Percentiles rank a stretch among this genome's conserved stretches.
These are phyloP conservation scores for Drosophila ercepeae DNA, from an alignment of 1,140 invertebrate genomes.

Conservation along the genomic window DNA sequence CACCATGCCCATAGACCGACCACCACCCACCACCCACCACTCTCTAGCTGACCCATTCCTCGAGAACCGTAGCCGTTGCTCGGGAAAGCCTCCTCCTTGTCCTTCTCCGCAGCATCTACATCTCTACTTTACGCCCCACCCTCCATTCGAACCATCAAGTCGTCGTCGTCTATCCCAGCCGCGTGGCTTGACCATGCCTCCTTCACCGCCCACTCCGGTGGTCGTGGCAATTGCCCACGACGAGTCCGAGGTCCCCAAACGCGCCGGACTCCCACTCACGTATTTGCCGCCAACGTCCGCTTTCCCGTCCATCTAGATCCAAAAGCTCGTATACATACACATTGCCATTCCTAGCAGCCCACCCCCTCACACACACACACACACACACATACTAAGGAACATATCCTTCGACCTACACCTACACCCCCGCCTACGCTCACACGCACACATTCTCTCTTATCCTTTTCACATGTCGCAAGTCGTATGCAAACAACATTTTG, in stretches of 20 bases:
- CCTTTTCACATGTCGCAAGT: slow-evolving; percentile 83
- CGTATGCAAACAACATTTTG: slow-evolving; percentile 84
- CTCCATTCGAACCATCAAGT: slow-evolving; percentile 69
- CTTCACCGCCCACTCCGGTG: slow-evolving; percentile 42
- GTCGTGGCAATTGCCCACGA: slow-evolving; percentile 78
- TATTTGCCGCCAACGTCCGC: slow-evolving; percentile 75
- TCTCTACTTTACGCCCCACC: slow-evolving; percentile 2
- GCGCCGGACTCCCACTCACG: slow-evolving; percentile 78
- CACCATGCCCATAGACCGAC: neutral
- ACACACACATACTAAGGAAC: slow-evolving; percentile 21
- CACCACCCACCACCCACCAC: slow-evolving; percentile 7
- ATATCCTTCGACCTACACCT: neutral
- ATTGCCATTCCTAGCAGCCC: slow-evolving; percentile 3
- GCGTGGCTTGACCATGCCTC: slow-evolving; percentile 73
- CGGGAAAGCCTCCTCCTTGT: slow-evolving; percentile 48
- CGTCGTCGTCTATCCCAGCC: slow-evolving; percentile 80
- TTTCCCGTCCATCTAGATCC: slow-evolving; percentile 60
- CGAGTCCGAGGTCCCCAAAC: slow-evolving; percentile 77
- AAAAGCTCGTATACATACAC: slow-evolving; percentile 30
- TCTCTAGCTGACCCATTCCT: slow-evolving; percentile 18
- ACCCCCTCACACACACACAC: slow-evolving; percentile 4
- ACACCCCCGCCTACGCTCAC: slow-evolving; percentile 13
- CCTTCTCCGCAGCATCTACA: slow-evolving; percentile 22
- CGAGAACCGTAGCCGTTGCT: slow-evolving; percentile 70
- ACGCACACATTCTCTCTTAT: slow-evolving; percentile 67